Conservation (phyloP, 2,113 vertebrate species). For the Campylomormyrus numenius region DNA sequence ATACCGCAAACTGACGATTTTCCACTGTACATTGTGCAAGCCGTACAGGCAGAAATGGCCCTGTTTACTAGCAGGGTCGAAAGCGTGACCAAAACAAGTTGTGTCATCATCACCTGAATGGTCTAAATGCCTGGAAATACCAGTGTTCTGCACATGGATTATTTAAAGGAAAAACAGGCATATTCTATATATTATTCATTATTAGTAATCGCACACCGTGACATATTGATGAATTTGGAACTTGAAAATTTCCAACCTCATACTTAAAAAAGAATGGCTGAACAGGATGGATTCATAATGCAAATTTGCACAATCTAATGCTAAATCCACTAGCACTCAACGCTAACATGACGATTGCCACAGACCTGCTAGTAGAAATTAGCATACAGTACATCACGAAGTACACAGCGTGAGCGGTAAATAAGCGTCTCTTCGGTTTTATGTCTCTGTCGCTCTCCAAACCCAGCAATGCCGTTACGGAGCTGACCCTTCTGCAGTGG, state of each 20-base stretch:
- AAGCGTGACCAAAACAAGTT: not conserved
- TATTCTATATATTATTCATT: not conserved
- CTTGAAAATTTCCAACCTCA: not conserved
- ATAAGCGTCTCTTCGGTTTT: not conserved
- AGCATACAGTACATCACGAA: not conserved
- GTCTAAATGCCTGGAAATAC: not conserved
- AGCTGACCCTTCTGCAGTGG: not conserved
- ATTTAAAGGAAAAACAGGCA: not conserved
- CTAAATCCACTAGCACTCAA: not conserved
- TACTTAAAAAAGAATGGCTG: not conserved
- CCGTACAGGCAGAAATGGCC: not conserved
- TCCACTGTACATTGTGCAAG: no score
- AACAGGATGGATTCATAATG: not conserved
- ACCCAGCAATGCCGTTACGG: not conserved
- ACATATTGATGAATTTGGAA: not conserved
- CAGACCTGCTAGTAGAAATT: not conserved
- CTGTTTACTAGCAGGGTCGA: not conserved
- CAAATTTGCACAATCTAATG: not conserved
- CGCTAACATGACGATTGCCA: not conserved
- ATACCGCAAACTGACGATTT: not conserved
- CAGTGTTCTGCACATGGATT: not conserved
- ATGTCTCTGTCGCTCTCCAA: not conserved
- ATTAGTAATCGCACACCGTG: not conserved
- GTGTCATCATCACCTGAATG: not conserved
- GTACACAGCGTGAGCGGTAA: not conserved